Percentiles rank a stretch among this genome's conserved stretches.
phyloP scores from a whole-genome alignment of 53 echinoderm and acorn worm genomes.

The Luidia sarsii region DNA sequence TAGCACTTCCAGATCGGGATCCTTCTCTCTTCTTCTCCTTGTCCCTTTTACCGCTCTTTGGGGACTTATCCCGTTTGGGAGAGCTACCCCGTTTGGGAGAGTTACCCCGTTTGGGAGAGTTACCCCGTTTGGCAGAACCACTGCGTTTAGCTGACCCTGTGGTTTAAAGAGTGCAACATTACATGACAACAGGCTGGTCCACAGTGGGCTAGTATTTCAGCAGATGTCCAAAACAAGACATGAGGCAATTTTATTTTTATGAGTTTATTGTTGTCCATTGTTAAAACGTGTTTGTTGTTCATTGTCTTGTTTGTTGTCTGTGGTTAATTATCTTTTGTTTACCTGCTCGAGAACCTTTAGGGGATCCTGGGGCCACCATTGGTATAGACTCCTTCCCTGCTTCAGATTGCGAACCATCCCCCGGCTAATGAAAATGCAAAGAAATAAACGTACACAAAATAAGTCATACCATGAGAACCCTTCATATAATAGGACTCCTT shows the following conservation, averaged over 20 bases:
- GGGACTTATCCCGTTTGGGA: constrained; percentile 75
- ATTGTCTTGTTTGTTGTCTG: too few species aligned
- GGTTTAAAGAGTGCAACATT: too few species aligned
- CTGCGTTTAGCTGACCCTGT: constrained; percentile 63
- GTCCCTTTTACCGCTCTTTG: constrained; percentile 62
- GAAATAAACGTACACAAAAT: not conserved
- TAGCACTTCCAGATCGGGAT: constrained; percentile 83
- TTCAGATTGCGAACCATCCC: constrained; percentile 28
- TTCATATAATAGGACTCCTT: too few species aligned
- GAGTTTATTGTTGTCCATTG: too few species aligned
- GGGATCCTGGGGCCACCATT: constrained; percentile 61
- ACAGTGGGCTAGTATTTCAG: too few species aligned
- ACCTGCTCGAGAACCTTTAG: constrained; percentile 87
- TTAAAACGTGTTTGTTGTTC: too few species aligned
- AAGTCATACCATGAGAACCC: too few species aligned
- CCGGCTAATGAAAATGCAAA: not conserved
- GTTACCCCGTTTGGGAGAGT: constrained; percentile 84
- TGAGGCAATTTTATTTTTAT: too few species aligned
- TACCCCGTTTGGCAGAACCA: constrained; percentile 85
- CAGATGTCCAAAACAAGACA: too few species aligned
- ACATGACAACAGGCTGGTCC: not conserved
- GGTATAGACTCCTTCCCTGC: constrained; percentile 31
- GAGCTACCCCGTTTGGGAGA: constrained; percentile 74
- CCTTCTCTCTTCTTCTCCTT: constrained; percentile 69
- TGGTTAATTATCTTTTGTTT: too few species aligned